Evolutionary conservation across 1,140 invertebrate genomes (phyloP).

Genomic region (Rhopalosiphum maidis): DNA sequence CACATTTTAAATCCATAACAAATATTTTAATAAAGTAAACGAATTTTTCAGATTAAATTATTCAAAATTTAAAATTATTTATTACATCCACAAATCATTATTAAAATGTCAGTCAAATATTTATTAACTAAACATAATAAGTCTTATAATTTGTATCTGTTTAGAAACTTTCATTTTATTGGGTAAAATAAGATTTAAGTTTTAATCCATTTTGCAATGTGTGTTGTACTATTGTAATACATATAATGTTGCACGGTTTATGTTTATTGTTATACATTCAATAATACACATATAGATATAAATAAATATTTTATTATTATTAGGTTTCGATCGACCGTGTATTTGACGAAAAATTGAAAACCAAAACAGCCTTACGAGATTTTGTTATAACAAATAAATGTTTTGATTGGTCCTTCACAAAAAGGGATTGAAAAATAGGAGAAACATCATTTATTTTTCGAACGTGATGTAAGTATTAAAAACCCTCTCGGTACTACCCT

Average conservation of each 20-base stretch:
- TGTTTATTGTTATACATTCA: background rate
- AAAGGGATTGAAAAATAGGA: background rate
- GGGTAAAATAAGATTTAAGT: background rate
- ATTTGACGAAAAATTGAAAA: constrained; percentile 25
- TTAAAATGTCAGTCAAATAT: background rate
- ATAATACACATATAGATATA: background rate
- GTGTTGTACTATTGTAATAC: background rate
- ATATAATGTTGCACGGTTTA: background rate
- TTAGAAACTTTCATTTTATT: background rate
- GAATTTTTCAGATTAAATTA: background rate
- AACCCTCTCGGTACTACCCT: background rate
- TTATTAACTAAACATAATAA: background rate
- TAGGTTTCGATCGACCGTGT: background rate
- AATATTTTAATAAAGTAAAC: background rate
- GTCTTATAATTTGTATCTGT: background rate
- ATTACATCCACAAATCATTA: background rate
- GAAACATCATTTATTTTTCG: background rate
- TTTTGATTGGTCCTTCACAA: constrained; percentile 23
- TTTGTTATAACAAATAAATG: background rate
- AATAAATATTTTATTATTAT: background rate
- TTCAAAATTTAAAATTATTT: background rate
- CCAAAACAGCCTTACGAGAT: background rate
- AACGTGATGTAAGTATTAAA: constrained; percentile 36
- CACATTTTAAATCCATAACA: background rate
- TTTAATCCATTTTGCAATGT: background rate